A percentile compares a stretch with the other conserved stretches of the same genome.
Conservation (phyloP, 2,888 invertebrate genomes). For the Maniola hyperantus region DNA sequence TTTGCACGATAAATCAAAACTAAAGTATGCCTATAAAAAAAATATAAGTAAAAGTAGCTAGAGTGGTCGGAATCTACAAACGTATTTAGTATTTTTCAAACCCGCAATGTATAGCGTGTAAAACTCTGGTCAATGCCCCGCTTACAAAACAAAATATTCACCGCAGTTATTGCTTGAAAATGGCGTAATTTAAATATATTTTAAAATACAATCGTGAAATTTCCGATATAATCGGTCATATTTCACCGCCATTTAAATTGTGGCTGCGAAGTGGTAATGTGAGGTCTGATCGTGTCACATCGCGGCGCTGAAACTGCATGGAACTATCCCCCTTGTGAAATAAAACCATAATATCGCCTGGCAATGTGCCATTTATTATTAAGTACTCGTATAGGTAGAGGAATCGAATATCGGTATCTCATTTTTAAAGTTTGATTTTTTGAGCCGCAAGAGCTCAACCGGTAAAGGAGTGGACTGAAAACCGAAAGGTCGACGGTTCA, state of each 20-base stretch:
- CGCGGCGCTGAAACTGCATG: not conserved
- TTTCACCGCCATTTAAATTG: conserved; percentile 2
- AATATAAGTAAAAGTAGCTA: too few relatives aligned
- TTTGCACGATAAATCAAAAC: too few relatives aligned
- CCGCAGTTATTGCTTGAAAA: too few relatives aligned
- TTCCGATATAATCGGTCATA: not conserved
- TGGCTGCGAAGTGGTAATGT: not conserved
- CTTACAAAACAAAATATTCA: too few relatives aligned
- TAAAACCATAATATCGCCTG: conserved; percentile 9
- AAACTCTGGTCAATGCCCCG: too few relatives aligned
- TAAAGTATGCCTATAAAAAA: too few relatives aligned
- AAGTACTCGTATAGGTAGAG: not conserved
- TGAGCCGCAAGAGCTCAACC: too few relatives aligned
- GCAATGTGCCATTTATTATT: not conserved
- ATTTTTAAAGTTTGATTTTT: too few relatives aligned
- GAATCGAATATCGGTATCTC: not conserved
- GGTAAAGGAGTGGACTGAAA: too few relatives aligned
- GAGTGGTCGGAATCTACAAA: not conserved
- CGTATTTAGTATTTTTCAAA: too few relatives aligned
- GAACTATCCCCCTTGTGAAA: not conserved
- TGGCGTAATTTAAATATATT: not conserved
- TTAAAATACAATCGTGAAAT: not conserved
- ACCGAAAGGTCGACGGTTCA: too few relatives aligned
- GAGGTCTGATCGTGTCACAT: conserved; percentile 2
- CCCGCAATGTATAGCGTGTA: too few relatives aligned